Percentiles rank a stretch among this genome's conserved stretches.
These are phyloP conservation scores for Benthosema pterotum DNA, from an alignment of 2,797 vertebrate species.

Conservation along the genomic window DNA sequence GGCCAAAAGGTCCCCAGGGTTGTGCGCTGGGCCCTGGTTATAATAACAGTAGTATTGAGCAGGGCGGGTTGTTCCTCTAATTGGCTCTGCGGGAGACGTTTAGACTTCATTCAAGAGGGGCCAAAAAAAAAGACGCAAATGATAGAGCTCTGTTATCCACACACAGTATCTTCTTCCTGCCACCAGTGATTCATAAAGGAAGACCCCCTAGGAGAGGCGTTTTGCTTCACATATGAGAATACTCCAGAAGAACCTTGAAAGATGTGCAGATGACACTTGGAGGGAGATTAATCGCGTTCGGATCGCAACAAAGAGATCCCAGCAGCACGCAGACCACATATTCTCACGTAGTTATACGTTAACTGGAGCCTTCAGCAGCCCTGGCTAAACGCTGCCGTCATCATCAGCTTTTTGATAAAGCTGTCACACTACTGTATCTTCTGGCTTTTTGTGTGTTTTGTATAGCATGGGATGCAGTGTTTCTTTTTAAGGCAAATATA, in stretches of 20 bases:
- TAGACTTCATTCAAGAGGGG: not conserved
- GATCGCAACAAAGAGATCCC: slow-evolving; percentile 20
- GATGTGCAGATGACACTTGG: slow-evolving; percentile 19
- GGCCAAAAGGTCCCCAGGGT: too few species aligned
- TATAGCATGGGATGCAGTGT: too few species aligned
- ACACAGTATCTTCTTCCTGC: slow-evolving; percentile 1
- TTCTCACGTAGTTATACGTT: slow-evolving; percentile 20
- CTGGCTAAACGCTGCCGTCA: not conserved
- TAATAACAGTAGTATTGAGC: too few species aligned
- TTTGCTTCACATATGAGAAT: slow-evolving; percentile 38
- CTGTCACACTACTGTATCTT: slow-evolving; percentile 1
- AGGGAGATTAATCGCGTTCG: slow-evolving; percentile 35
- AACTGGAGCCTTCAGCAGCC: slow-evolving; percentile 13
- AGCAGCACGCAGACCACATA: slow-evolving; percentile 15
- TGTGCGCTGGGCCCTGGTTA: too few species aligned
- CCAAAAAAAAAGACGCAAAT: slow-evolving; percentile 12
- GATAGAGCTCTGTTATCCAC: not conserved
- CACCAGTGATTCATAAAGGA: slow-evolving; percentile 16
- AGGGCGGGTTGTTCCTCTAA: not conserved
- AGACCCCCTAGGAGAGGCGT: slow-evolving; percentile 13
- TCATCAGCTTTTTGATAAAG: slow-evolving; percentile 15
- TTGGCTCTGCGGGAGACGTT: slow-evolving; percentile 4
- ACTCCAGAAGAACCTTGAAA: slow-evolving; percentile 31
- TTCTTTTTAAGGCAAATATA: too few species aligned
- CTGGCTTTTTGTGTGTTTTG: too few species aligned